These are phyloP conservation scores for Electrona antarctica DNA, from an alignment of 2,113 vertebrate genomes.

Conservation along the genomic window DNA sequence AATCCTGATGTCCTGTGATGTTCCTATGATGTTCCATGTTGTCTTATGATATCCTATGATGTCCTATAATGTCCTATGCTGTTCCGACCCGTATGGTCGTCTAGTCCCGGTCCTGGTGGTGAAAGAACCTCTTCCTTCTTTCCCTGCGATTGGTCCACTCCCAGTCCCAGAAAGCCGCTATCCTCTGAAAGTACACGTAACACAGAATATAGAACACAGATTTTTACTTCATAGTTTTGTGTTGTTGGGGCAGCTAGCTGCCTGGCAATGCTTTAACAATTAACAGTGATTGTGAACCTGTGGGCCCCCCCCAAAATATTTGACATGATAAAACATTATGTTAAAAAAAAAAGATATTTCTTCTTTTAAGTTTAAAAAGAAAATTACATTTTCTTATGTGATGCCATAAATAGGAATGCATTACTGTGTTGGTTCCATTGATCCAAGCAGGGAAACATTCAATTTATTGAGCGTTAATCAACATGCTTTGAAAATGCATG, in stretches of 20 bases:
- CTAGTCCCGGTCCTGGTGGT: background rate
- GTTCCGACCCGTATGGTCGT: constrained; percentile 8
- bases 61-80: background rate
- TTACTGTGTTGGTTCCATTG: no score
- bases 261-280: background rate
- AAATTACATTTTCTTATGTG: no score
- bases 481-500: no score
- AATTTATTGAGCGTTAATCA: no score
- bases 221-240: constrained; percentile 6
- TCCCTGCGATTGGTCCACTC: constrained; percentile 29
- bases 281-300: background rate
- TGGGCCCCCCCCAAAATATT: no score
- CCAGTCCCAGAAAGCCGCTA: background rate
- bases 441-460: no score
- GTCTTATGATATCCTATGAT: background rate
- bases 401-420: no score
- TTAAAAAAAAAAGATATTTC: no score
- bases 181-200: constrained; percentile 23
- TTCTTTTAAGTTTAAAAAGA: no score
- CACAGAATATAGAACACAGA: background rate
- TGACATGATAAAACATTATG: no score
- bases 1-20: background rate
- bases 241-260: background rate
- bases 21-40: no score
- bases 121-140: background rate